Conservation (phyloP, 1,140 invertebrate genomes). For the Drosophila sp. region DNA sequence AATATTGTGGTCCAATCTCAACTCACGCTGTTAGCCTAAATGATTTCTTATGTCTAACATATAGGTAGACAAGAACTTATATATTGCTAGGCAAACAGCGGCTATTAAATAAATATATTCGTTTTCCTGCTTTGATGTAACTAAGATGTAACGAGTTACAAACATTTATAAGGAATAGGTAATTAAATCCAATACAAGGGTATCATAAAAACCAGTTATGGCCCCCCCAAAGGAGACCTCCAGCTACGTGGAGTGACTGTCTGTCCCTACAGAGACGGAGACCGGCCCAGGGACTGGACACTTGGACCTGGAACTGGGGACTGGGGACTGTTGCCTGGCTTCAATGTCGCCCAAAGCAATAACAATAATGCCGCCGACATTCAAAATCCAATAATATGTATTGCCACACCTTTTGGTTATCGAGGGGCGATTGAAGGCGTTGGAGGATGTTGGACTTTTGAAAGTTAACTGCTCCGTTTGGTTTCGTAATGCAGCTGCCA, state of each 20-base stretch:
- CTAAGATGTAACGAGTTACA: constrained; percentile 2
- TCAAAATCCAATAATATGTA: constrained; percentile 44
- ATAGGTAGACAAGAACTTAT: not conserved
- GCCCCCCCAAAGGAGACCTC: constrained; percentile 15
- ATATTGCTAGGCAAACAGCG: not conserved
- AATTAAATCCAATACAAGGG: constrained; percentile 20
- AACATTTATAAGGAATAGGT: not conserved
- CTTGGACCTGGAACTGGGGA: not conserved
- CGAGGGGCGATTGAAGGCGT: not conserved
- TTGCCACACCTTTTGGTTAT: constrained; percentile 43
- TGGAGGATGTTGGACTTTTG: constrained; percentile 1
- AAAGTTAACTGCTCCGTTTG: constrained; percentile 33
- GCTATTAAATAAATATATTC: constrained; percentile 14
- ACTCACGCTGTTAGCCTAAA: not conserved
- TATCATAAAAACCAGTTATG: constrained; percentile 30
- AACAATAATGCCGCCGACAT: constrained; percentile 43
- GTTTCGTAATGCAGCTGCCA: constrained; percentile 31
- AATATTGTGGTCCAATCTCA: not conserved
- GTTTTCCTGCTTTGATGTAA: not conserved
- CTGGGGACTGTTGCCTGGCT: constrained; percentile 7
- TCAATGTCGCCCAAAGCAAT: constrained; percentile 39
- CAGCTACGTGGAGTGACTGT: not conserved
- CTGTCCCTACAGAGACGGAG: not conserved
- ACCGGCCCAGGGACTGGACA: not conserved
- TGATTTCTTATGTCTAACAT: not conserved